These are phyloP conservation scores for Hyposoter didymator DNA, from an alignment of 2,888 invertebrate species.

Conservation along the genomic window DNA sequence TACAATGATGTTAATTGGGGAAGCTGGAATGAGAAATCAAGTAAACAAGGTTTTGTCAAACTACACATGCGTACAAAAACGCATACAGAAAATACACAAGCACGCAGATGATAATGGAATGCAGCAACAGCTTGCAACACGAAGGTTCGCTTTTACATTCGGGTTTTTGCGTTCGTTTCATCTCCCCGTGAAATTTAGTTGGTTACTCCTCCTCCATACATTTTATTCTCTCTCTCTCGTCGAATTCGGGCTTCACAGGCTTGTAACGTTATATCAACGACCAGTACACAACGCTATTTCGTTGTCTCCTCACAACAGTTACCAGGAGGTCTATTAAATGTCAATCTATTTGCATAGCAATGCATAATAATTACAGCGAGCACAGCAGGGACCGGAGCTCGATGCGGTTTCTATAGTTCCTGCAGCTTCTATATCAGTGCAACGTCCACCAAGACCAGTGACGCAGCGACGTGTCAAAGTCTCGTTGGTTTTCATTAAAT, in stretches of 20 bases:
- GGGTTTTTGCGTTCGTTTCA: slow-evolving; percentile 55
- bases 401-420: slow-evolving; percentile 30
- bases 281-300: slow-evolving; percentile 29
- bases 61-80: slow-evolving; percentile 21
- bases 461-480: slow-evolving; percentile 39
- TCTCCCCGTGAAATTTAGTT: slow-evolving; percentile 57
- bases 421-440: slow-evolving; percentile 42
- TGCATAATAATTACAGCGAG: slow-evolving; percentile 79
- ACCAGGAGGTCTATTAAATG: slow-evolving; percentile 76
- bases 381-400: slow-evolving; percentile 63
- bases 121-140: slow-evolving; percentile 65
- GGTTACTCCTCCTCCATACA: slow-evolving; percentile 21
- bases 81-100: neutral
- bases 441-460: slow-evolving; percentile 30
- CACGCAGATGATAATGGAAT: slow-evolving; percentile 34
- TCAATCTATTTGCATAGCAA: slow-evolving; percentile 80
- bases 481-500: slow-evolving; percentile 43
- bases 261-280: slow-evolving; percentile 48
- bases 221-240: slow-evolving; percentile 41
- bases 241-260: slow-evolving; percentile 38
- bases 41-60: slow-evolving; percentile 62
- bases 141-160: slow-evolving; percentile 61
- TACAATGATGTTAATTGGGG: slow-evolving; percentile 64
- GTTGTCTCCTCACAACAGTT: slow-evolving; percentile 47
- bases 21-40: slow-evolving; percentile 55